Conservation (phyloP, 1,140 invertebrate genomes). For the Formica exsecta region DNA sequence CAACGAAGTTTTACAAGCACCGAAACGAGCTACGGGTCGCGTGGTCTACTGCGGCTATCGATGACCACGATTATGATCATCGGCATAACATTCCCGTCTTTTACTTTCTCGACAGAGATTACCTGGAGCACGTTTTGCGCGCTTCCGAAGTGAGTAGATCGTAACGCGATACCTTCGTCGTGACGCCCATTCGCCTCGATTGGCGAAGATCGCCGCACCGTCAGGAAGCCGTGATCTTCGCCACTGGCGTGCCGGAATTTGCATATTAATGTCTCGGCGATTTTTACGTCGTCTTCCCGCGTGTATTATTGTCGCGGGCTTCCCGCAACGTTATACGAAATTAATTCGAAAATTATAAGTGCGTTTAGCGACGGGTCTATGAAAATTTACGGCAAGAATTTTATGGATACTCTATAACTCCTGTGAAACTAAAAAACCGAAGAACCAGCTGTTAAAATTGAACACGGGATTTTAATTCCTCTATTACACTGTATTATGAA, state of each 20-base stretch:
- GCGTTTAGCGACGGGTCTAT: slow-evolving; percentile 1
- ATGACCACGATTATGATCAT: slow-evolving; percentile 61
- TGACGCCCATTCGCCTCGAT: slow-evolving; percentile 62
- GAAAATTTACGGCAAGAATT: slow-evolving; percentile 17
- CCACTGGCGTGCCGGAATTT: slow-evolving; percentile 46
- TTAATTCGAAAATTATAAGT: slow-evolving; percentile 30
- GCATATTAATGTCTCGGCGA: slow-evolving; percentile 50
- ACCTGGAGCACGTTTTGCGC: slow-evolving; percentile 56
- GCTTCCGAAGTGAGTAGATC: slow-evolving; percentile 65
- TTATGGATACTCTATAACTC: neutral
- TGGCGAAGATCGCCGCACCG: slow-evolving; percentile 46
- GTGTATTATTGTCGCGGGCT: slow-evolving; percentile 18
- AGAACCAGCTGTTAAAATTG: slow-evolving; percentile 1
- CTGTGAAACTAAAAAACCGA: neutral
- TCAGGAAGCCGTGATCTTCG: slow-evolving; percentile 53
- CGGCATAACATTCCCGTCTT: slow-evolving; percentile 50
- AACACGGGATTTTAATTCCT: neutral
- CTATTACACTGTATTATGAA: neutral
- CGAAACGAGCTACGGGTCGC: slow-evolving; percentile 45
- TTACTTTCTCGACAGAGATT: slow-evolving; percentile 40
- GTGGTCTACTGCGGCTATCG: slow-evolving; percentile 21
- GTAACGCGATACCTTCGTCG: slow-evolving; percentile 71
- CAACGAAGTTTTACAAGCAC: slow-evolving; percentile 32
- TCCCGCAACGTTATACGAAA: neutral
- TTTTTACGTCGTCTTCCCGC: slow-evolving; percentile 15